Base-by-base conservation (phyloP, 2,888 invertebrate species). In the Coronaproctus castanopsis region DNA sequence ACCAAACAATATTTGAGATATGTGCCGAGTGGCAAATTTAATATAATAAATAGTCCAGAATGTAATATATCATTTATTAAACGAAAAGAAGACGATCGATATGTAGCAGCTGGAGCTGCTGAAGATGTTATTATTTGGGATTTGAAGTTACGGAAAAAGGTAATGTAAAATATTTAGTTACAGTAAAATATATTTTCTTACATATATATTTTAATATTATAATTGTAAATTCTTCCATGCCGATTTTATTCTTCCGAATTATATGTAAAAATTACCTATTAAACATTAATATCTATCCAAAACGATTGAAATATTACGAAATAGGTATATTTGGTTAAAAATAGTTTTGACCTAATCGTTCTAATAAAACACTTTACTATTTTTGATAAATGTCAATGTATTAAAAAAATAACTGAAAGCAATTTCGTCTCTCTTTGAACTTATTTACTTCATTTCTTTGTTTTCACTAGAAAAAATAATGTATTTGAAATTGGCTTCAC, bases 61-160 rank as follows among this genome's bases (percentile, higher is more conserved):
- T 85, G 89, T 64, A 92, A 92, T 73, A 76, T 85, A 36, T 77
- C 79, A 58, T 90, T 89, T 71, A 80, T 93, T 1, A 81, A 85
- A 50, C 80, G 85, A 66, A 53, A 63, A 1, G 80, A 82, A 63
- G 83, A 84, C 69, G 88, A 89, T 52, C 78, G 89, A 70, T 91
- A 81, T 72, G 80, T 90, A 55, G 93, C 91, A 52, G 85, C 85
- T n/a, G 91, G 88, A 57, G 91, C 90, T 8, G 88, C 90, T 69
- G 95, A 97, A 76, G 85, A 91, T 78, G 85, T 93, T 62, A 80
- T 86, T 68, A 79, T 97, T 68, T 97, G 95, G 92, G 96, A 97
- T 75, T 77, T 95, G 70, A 79, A 87, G 69, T 80, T 87, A 5
- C 82, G 85, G 51, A 84, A 87, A 71, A 86, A 84, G 77, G 84